These are phyloP conservation scores for Eilema griseolum DNA, from an alignment of 2,888 invertebrate species.

Conservation along the genomic window DNA sequence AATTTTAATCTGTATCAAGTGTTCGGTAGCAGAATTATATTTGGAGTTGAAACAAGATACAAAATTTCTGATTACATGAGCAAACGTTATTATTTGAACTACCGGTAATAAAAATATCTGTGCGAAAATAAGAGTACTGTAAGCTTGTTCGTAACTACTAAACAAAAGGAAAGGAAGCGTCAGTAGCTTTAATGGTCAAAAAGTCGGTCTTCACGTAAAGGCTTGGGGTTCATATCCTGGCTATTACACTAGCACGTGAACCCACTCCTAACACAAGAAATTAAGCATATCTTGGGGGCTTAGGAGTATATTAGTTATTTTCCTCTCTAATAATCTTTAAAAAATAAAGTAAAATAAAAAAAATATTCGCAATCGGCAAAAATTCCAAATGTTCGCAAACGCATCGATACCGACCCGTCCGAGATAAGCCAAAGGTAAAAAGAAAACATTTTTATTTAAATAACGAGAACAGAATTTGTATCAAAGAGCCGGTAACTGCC, in stretches of 20 bases:
- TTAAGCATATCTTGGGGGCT: too few relatives aligned
- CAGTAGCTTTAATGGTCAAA: too few relatives aligned
- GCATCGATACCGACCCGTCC: slow-evolving; percentile 39
- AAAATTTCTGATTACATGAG: slow-evolving; percentile 32
- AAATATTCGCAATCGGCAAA: slow-evolving; percentile 26
- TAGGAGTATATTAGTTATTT: too few relatives aligned
- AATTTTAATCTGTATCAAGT: slow-evolving; percentile 49
- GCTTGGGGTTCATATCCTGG: too few relatives aligned
- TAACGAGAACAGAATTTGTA: slow-evolving; percentile 61
- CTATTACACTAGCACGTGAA: too few relatives aligned
- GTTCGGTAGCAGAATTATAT: slow-evolving; percentile 34
- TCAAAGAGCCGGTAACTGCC: slow-evolving; percentile 58
- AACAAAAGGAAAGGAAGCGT: too few relatives aligned
- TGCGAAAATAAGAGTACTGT: background rate
- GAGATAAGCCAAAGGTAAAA: slow-evolving; percentile 40
- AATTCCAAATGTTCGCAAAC: slow-evolving; percentile 31
- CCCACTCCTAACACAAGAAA: too few relatives aligned
- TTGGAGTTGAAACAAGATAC: slow-evolving; percentile 35
- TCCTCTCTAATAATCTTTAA: too few relatives aligned
- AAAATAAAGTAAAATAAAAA: slow-evolving; percentile 11
- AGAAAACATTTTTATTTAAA: slow-evolving; percentile 42
- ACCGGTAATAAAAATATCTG: too few relatives aligned
- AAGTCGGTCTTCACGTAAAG: too few relatives aligned
- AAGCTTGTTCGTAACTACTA: background rate
- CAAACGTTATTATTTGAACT: slow-evolving; percentile 4